A percentile compares a stretch with the other conserved stretches of the same genome.
Evolutionary conservation across 2,888 invertebrate species (phyloP).

Genomic region (Rhagium mordax): DNA sequence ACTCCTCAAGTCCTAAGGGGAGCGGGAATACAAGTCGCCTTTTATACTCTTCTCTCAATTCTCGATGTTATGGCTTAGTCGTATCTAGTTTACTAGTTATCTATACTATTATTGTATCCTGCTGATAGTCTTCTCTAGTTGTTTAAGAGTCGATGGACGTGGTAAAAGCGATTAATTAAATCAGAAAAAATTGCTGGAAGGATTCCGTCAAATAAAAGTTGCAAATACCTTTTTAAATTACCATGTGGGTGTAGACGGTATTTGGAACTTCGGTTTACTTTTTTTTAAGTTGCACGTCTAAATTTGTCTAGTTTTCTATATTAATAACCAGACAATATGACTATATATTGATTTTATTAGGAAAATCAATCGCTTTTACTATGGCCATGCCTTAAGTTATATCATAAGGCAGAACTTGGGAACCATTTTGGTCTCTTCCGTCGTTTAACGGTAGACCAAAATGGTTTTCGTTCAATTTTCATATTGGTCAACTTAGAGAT

Average conservation of each 20-base stretch:
- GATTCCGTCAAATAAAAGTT: too few species aligned
- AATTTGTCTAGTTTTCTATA: too few species aligned
- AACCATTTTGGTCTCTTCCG: slow-evolving; percentile 8
- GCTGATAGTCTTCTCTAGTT: slow-evolving; percentile 17
- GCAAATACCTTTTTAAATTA: not conserved
- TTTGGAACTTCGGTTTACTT: not conserved
- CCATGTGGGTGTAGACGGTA: not conserved
- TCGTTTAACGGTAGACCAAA: not conserved
- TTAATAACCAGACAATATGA: not conserved
- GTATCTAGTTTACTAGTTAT: slow-evolving; percentile 47
- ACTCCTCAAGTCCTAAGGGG: slow-evolving; percentile 84
- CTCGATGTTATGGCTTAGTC: slow-evolving; percentile 63
- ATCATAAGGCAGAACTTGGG: not conserved
- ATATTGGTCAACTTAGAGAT: slow-evolving; percentile 6
- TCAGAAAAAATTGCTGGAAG: too few species aligned
- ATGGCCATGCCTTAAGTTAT: not conserved
- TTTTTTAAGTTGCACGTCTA: not conserved
- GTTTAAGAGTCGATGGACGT: not conserved
- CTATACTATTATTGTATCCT: slow-evolving; percentile 41
- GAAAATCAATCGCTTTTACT: slow-evolving; percentile 16
- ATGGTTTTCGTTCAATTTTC: slow-evolving; percentile 2
- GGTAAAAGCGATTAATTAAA: not conserved
- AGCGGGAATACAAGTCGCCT: slow-evolving; percentile 63
- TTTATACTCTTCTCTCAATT: slow-evolving; percentile 68
- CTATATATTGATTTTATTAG: not conserved